Evolutionary conservation across 2,888 invertebrate species (phyloP), one percentile per base, ranked within the genome.

Genomic region (Sphecodes monilicornis): DNA sequence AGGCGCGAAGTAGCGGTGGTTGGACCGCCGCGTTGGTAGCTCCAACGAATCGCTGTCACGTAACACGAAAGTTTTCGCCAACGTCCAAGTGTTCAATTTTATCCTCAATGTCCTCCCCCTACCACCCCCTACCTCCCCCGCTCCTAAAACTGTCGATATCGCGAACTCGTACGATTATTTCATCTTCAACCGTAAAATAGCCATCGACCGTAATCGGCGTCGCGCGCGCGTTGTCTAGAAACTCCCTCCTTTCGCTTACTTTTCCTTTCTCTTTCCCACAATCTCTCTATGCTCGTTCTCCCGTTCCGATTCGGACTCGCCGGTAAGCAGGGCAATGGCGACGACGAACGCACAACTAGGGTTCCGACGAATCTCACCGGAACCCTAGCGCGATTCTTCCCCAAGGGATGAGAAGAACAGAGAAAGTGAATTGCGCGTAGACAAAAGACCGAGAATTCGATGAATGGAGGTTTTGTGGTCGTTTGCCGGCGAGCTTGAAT

Each of bases 61-160:
- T 88, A 90, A 86, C 85, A 87, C 86, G 86, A 89, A 90, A 92
- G 79, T 89, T 90, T 87, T 76, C 80, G 66, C 78, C 85, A 80
- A 83, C 69, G 76, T 84, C 80, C 57, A 80, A 66, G 75, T 80
- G 83, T 82, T 60, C 80, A 73, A 80, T 73, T 83, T 90, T 84
- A 89, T 90, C 89, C n/a, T n/a, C n/a, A n/a, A n/a, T n/a, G 86
- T 60, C 74, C 4, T 10, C 46, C 71, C 76, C 80, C 70, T 82
- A n/a, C n/a, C n/a, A n/a, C 41, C 41, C 11, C 41, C 41, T 10
- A 11, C 41, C 22, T 8, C 39, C 39, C 6, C 39, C 39, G 39
- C 8, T 8, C 50, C 50, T 83, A 87, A 90, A 86, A 79, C 50
- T 41, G 76, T 73, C 88, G 83, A 87, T 89, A 88, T 86, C 82